phyloP scores from a whole-genome alignment of 2,113 vertebrate species.

The Toxotes jaculatrix region DNA sequence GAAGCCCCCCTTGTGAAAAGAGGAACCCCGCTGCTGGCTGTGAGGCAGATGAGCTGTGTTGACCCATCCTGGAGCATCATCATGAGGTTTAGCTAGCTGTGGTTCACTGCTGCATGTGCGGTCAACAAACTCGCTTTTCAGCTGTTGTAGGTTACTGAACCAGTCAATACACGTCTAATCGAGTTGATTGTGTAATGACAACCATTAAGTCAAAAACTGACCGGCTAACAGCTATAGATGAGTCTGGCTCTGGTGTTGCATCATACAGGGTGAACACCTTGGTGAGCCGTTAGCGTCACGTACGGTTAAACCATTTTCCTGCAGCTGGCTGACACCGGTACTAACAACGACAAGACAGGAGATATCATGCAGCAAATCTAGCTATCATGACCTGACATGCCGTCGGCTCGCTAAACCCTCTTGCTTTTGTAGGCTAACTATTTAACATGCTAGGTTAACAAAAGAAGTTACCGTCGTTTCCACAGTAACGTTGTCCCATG shows the following conservation, averaged over 20 bases:
- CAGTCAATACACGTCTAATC: not conserved
- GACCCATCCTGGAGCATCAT: slow-evolving; percentile 82
- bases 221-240: not conserved
- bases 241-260: slow-evolving; percentile 21
- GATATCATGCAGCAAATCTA: not conserved
- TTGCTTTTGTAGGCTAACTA: not conserved
- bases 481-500: slow-evolving; percentile 79
- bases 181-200: not conserved
- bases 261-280: not conserved
- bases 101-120: not conserved
- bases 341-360: not conserved
- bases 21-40: slow-evolving; percentile 90
- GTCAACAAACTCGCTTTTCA: not conserved
- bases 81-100: not conserved
- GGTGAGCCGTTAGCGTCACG: slow-evolving; percentile 31
- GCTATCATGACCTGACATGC: no score
- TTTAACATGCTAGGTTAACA: slow-evolving; percentile 58
- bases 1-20: slow-evolving; percentile 88
- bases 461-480: slow-evolving; percentile 79
- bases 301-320: not conserved
- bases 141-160: not conserved
- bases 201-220: not conserved
- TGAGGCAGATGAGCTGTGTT: slow-evolving; percentile 89
- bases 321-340: not conserved
- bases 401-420: not conserved